These are phyloP conservation scores for Amitus sp. DNA, from an alignment of 2,888 invertebrate species.

Conservation along the genomic window DNA sequence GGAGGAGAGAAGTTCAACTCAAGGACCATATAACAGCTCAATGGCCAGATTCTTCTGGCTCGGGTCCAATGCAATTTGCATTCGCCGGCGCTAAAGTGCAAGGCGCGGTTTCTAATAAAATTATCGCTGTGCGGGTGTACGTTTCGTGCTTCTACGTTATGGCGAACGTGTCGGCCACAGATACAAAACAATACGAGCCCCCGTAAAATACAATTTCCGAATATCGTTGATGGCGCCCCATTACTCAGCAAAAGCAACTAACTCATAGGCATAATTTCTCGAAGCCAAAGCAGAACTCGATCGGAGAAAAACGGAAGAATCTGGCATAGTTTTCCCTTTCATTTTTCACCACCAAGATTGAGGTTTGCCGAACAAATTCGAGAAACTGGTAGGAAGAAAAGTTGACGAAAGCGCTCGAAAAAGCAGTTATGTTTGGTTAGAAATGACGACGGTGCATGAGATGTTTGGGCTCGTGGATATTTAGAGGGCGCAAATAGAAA, in stretches of 20 bases:
- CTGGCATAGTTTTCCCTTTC: not conserved
- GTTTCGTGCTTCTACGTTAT: slow-evolving; percentile 28
- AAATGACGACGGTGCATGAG: slow-evolving; percentile 31
- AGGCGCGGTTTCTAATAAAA: slow-evolving; percentile 51
- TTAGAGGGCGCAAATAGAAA: slow-evolving; percentile 32
- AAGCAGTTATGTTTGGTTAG: slow-evolving; percentile 28
- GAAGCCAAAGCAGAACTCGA: too few relatives aligned
- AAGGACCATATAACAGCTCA: slow-evolving; percentile 50
- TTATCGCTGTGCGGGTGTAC: slow-evolving; percentile 43
- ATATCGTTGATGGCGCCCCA: too few relatives aligned
- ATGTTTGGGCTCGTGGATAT: slow-evolving; percentile 31
- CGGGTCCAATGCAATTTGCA: slow-evolving; percentile 54
- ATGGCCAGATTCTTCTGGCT: slow-evolving; percentile 51
- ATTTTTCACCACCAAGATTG: not conserved
- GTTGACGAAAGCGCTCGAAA: slow-evolving; percentile 18
- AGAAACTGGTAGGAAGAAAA: not conserved
- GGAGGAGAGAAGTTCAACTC: slow-evolving; percentile 42
- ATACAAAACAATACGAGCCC: slow-evolving; percentile 26
- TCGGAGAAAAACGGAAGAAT: not conserved
- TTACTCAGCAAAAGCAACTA: too few relatives aligned
- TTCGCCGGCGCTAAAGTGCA: slow-evolving; percentile 47
- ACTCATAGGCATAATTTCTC: too few relatives aligned
- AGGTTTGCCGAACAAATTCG: slow-evolving; percentile 24
- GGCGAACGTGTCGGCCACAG: slow-evolving; percentile 28
- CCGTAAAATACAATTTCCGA: slow-evolving; percentile 3